phyloP scores from a whole-genome alignment of 2,888 invertebrate species.

The Pyrgus malvae region DNA sequence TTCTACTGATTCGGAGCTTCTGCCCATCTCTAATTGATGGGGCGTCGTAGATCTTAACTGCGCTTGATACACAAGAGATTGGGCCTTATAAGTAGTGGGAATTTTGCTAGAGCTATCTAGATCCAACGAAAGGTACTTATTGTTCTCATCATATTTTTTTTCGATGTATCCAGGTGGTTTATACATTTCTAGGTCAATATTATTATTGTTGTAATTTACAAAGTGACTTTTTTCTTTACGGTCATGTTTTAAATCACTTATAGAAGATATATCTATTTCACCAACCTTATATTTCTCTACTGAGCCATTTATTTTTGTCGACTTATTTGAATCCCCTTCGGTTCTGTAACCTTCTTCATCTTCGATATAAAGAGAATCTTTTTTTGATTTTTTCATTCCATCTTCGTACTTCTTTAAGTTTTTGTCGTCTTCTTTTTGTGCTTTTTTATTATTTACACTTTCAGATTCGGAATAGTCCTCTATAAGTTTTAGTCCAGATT shows the following conservation, averaged over 20 bases:
- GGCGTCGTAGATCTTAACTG: slow-evolving; percentile 34
- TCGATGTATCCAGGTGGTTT: slow-evolving; percentile 33
- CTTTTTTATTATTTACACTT: no score
- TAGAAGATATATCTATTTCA: slow-evolving; percentile 8
- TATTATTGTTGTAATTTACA: slow-evolving; percentile 27
- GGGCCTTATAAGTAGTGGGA: slow-evolving; percentile 35
- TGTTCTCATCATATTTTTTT: slow-evolving; percentile 30
- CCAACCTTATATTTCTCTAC: slow-evolving; percentile 12
- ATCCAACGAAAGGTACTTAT: slow-evolving; percentile 18
- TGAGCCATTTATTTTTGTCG: slow-evolving; percentile 12
- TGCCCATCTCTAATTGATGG: slow-evolving; percentile 32
- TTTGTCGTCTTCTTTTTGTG: not conserved
- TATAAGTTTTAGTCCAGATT: not conserved
- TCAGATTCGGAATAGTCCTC: no score
- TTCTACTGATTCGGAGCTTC: slow-evolving; percentile 43
- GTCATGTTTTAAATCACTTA: not conserved
- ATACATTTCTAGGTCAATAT: slow-evolving; percentile 27
- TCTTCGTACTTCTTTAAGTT: not conserved
- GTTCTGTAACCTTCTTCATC: not conserved
- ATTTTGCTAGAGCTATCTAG: slow-evolving; percentile 19
- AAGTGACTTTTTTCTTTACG: slow-evolving; percentile 24
- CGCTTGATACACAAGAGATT: slow-evolving; percentile 37
- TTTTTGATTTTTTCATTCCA: no score
- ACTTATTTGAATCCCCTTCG: not conserved
- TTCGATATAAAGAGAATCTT: no score